A percentile compares a stretch with the other conserved stretches of the same genome.
These are phyloP conservation scores for Hyla sarda DNA, from an alignment of 2,113 vertebrate genomes.

Conservation along the genomic window DNA sequence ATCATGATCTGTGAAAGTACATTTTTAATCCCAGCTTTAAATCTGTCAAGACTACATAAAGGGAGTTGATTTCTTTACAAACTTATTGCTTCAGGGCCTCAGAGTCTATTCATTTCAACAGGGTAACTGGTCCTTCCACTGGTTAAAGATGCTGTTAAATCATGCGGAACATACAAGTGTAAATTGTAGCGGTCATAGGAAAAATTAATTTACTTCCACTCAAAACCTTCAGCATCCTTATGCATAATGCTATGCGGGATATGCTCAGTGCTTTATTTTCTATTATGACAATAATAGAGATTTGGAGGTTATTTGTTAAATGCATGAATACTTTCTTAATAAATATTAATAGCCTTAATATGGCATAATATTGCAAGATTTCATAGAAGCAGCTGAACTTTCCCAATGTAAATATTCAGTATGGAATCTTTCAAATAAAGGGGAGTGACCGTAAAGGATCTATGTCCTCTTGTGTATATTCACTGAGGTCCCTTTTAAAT, in stretches of 20 bases:
- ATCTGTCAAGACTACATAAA: slow-evolving; percentile 59
- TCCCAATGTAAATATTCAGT: background rate
- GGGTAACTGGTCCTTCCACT: slow-evolving; percentile 2
- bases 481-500: no score
- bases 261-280: background rate
- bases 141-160: slow-evolving; percentile 40
- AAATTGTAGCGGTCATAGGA: slow-evolving; percentile 32
- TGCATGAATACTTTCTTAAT: background rate
- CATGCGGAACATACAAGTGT: slow-evolving; percentile 1
- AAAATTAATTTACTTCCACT: slow-evolving; percentile 5
- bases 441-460: no score
- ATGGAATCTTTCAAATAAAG: no score
- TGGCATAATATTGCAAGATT: no score
- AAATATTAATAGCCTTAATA: no score
- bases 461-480: no score
- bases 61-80: slow-evolving; percentile 55
- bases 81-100: slow-evolving; percentile 50
- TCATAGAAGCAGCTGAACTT: background rate
- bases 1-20: slow-evolving; percentile 57
- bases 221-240: background rate
- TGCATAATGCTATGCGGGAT: background rate
- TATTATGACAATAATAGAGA: background rate
- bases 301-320: background rate
- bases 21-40: slow-evolving; percentile 55
- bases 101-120: slow-evolving; percentile 12